Conservation (phyloP, 30 jellyfish, hydroid and myxozoan genomes). For the Haliclystus octoradiatus region DNA sequence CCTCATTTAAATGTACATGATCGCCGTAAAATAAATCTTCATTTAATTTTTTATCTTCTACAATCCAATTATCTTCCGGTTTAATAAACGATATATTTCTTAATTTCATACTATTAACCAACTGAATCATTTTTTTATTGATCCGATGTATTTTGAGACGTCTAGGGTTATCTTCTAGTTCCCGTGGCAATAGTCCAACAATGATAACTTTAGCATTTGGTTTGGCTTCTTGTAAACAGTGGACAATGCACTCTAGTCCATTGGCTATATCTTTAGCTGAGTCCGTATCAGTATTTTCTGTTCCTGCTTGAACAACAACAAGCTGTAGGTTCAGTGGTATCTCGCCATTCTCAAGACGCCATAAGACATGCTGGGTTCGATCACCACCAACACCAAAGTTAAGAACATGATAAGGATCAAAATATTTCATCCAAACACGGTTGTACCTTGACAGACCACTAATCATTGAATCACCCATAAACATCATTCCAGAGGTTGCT, state of each 20-base stretch:
- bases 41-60: constrained; percentile 55
- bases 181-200: constrained; percentile 90
- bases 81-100: constrained; percentile 75
- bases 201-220: constrained; percentile 87
- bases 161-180: constrained; percentile 45
- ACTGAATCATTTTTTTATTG: constrained; percentile 55
- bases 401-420: constrained; percentile 58
- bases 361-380: constrained; percentile 86
- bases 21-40: constrained; percentile 55
- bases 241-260: constrained; percentile 79
- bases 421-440: constrained; percentile 71
- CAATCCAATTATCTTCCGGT: constrained; percentile 88
- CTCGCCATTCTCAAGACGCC: constrained; percentile 90
- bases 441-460: constrained; percentile 85
- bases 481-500: constrained; percentile 49
- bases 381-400: constrained; percentile 97
- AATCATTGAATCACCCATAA: constrained; percentile 82
- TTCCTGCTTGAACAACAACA: constrained; percentile 86
- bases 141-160: constrained; percentile 60
- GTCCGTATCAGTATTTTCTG: constrained; percentile 78
- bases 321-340: constrained; percentile 57
- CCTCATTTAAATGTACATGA: constrained; percentile 69
- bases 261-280: constrained; percentile 77
- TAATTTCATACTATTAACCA: constrained; percentile 66
- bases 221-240: constrained; percentile 78